A percentile compares a stretch with the other conserved stretches of the same genome.
These are phyloP conservation scores for Drosophila kikkawai DNA, from an alignment of 1,140 invertebrate species.

Conservation along the genomic window DNA sequence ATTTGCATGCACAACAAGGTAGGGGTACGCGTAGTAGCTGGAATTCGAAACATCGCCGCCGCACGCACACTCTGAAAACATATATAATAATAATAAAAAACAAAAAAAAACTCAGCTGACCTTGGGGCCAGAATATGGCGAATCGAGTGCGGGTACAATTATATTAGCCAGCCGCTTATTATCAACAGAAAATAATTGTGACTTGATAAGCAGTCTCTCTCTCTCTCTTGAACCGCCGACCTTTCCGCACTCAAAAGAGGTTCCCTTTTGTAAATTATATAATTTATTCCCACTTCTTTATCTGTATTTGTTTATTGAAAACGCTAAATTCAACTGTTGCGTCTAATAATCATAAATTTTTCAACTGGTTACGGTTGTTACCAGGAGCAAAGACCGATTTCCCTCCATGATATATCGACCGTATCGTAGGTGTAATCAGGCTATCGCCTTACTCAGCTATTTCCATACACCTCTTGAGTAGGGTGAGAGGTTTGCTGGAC, in stretches of 20 bases:
- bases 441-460: slow-evolving; percentile 18
- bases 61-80: slow-evolving; percentile 1
- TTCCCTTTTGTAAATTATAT: slow-evolving; percentile 39
- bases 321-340: slow-evolving; percentile 26
- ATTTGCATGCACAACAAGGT: slow-evolving; percentile 37
- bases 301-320: slow-evolving; percentile 60
- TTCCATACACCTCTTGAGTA: slow-evolving; percentile 32
- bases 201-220: slow-evolving; percentile 36
- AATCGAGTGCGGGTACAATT: slow-evolving; percentile 21
- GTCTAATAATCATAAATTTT: slow-evolving; percentile 52
- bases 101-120: slow-evolving; percentile 28
- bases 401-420: slow-evolving; percentile 36
- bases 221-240: slow-evolving; percentile 36
- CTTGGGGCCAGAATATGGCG: slow-evolving; percentile 31
- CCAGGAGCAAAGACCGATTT: slow-evolving; percentile 37
- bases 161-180: slow-evolving; percentile 29
- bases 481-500: slow-evolving; percentile 32
- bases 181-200: slow-evolving; percentile 41
- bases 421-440: slow-evolving; percentile 43
- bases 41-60: slow-evolving; percentile 1
- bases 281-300: slow-evolving; percentile 41
- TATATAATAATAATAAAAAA: neutral
- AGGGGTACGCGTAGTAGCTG: neutral
- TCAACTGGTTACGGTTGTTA: slow-evolving; percentile 28
- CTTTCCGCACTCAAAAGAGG: slow-evolving; percentile 9